Percentiles rank a stretch among this genome's conserved stretches.
Conservation (phyloP, 1,140 invertebrate genomes). For the Pomphorhynchus laevis region DNA sequence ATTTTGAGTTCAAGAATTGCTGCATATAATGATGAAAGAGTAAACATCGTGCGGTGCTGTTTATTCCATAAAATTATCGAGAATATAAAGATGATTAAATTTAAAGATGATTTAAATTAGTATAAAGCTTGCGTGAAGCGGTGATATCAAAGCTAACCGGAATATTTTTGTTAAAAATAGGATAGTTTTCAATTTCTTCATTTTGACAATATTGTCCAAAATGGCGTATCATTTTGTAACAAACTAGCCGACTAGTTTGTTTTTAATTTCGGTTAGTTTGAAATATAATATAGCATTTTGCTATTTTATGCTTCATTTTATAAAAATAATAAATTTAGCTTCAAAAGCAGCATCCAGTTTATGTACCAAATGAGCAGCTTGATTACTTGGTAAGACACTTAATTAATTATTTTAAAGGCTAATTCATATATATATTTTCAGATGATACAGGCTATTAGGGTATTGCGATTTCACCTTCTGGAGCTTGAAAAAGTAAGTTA, state of each 20-base stretch:
- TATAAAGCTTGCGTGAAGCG: no score
- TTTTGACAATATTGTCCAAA: background rate
- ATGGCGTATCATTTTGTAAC: background rate
- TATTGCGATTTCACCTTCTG: conserved; percentile 96
- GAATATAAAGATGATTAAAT: no score
- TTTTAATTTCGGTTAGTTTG: conserved; percentile 7
- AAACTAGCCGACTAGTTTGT: conserved; percentile 7
- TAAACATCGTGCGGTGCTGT: no score
- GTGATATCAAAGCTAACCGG: no score
- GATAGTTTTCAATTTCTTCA: background rate
- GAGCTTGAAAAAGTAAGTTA: conserved; percentile 97
- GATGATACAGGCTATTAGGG: conserved; percentile 99
- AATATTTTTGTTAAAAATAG: background rate
- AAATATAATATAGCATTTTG: conserved; percentile 5
- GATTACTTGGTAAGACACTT: conserved; percentile 19
- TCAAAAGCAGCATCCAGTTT: conserved; percentile 9
- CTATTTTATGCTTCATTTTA: background rate
- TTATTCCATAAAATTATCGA: no score
- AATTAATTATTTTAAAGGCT: background rate
- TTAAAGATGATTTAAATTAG: no score
- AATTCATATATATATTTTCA: conserved; percentile 3
- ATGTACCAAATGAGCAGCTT: conserved; percentile 18
- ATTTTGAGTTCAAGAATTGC: no score
- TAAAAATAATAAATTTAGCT: background rate
- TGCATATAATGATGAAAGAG: no score